phyloP scores from a whole-genome alignment of 2,888 invertebrate genomes.

The Macrophya annulata region DNA sequence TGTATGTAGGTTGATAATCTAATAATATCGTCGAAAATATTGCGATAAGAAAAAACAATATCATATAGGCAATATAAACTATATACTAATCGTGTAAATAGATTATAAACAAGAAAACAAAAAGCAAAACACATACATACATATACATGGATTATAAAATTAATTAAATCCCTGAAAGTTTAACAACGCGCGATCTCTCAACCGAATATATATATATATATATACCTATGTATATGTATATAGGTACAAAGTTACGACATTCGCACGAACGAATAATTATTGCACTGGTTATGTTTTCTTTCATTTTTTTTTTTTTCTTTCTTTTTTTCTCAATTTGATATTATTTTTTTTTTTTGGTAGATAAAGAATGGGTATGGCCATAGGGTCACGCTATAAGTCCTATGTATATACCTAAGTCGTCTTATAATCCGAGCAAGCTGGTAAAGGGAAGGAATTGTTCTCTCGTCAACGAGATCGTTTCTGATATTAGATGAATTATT shows the following conservation, averaged over 20 bases:
- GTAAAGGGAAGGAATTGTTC: conserved; percentile 38
- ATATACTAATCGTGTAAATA: not conserved
- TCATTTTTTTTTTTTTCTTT: not conserved
- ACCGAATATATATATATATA: not conserved
- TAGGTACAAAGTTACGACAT: not conserved
- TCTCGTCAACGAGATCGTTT: conserved; percentile 42
- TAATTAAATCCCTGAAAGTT: not conserved
- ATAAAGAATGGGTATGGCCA: conserved; percentile 4
- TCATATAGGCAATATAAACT: not conserved
- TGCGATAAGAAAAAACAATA: not conserved
- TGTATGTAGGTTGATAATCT: too few relatives aligned
- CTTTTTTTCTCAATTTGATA: too few relatives aligned
- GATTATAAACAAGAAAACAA: too few relatives aligned
- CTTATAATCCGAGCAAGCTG: not conserved
- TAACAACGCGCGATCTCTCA: not conserved
- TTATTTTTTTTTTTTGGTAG: not conserved
- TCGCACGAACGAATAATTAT: not conserved
- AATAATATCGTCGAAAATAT: too few relatives aligned
- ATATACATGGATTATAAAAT: conserved; percentile 6
- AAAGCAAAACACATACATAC: too few relatives aligned
- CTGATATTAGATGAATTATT: conserved; percentile 49
- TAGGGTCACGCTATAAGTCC: not conserved
- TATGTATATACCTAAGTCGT: not conserved
- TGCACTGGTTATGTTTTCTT: not conserved
- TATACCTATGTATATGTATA: not conserved